Percentiles rank a stretch among this genome's conserved stretches.
These are phyloP conservation scores for Sepioteuthis lessoniana DNA, from an alignment of 2,888 invertebrate species.

Conservation along the genomic window DNA sequence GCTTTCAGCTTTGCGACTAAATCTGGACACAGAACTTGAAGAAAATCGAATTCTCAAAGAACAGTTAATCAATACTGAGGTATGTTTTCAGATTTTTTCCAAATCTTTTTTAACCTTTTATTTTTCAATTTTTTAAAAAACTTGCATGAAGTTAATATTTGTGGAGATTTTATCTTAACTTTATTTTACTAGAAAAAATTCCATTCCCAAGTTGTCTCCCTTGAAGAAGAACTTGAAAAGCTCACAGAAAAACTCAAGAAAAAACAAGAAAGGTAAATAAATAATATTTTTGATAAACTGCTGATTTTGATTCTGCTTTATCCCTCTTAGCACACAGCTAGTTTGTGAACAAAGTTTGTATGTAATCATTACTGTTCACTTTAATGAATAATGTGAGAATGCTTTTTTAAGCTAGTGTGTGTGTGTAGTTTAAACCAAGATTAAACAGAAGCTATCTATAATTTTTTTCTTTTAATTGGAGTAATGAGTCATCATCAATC, in stretches of 20 bases:
- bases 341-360: too few relatives aligned
- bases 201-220: background rate
- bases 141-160: background rate
- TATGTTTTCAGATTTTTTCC: too few relatives aligned
- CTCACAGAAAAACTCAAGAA: slow-evolving; percentile 73
- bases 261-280: slow-evolving; percentile 75
- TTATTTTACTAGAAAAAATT: slow-evolving; percentile 43
- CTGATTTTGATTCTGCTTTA: too few relatives aligned
- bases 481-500: too few relatives aligned
- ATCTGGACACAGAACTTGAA: slow-evolving; percentile 73
- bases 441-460: too few relatives aligned
- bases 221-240: slow-evolving; percentile 53
- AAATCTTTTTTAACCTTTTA: background rate
- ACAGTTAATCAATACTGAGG: slow-evolving; percentile 64
- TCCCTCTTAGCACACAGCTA: too few relatives aligned
- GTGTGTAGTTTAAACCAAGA: too few relatives aligned
- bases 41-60: slow-evolving; percentile 73
- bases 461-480: too few relatives aligned
- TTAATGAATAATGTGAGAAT: too few relatives aligned
- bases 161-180: background rate
- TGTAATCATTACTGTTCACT: too few relatives aligned
- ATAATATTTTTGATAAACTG: background rate
- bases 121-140: background rate
- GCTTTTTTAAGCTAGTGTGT: too few relatives aligned
- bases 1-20: slow-evolving; percentile 70